These are phyloP conservation scores for Danio kyathit DNA, from an alignment of 2,797 vertebrate species.

Conservation along the genomic window DNA sequence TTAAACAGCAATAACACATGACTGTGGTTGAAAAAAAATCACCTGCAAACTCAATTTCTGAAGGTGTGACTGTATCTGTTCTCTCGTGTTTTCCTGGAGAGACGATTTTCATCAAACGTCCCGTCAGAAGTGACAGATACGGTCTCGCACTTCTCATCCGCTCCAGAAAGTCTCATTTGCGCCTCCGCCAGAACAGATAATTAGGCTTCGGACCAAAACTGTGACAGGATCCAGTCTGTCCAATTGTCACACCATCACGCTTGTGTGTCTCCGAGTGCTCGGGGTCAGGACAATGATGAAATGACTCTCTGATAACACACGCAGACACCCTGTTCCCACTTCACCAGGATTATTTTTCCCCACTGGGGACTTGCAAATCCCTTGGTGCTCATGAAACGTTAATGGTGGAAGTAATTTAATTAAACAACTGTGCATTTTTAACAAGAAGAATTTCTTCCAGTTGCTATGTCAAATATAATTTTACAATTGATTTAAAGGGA, in stretches of 20 bases:
- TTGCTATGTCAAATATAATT: no score
- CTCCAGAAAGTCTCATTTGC: slow-evolving; percentile 49
- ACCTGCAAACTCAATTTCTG: slow-evolving; percentile 13
- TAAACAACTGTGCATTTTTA: no score
- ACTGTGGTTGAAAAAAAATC: neutral
- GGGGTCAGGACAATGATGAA: neutral
- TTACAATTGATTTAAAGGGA: no score
- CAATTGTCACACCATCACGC: slow-evolving; percentile 58
- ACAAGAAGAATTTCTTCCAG: no score
- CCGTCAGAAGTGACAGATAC: slow-evolving; percentile 63
- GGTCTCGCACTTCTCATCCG: neutral
- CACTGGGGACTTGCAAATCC: slow-evolving; percentile 3
- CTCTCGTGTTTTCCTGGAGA: slow-evolving; percentile 15
- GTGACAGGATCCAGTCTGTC: slow-evolving; percentile 18
- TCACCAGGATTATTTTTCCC: slow-evolving; percentile 20
- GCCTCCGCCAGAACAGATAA: slow-evolving; percentile 41
- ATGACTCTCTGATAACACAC: neutral
- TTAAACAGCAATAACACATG: neutral
- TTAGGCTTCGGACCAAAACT: slow-evolving; percentile 27
- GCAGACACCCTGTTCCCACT: neutral
- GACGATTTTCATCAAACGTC: slow-evolving; percentile 56
- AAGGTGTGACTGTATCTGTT: slow-evolving; percentile 22
- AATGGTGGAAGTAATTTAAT: neutral
- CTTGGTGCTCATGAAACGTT: neutral
- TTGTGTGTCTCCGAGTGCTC: neutral